These are phyloP conservation scores for Pluvianellus socialis DNA, from an alignment of 2,113 vertebrate species.

Conservation along the genomic window DNA sequence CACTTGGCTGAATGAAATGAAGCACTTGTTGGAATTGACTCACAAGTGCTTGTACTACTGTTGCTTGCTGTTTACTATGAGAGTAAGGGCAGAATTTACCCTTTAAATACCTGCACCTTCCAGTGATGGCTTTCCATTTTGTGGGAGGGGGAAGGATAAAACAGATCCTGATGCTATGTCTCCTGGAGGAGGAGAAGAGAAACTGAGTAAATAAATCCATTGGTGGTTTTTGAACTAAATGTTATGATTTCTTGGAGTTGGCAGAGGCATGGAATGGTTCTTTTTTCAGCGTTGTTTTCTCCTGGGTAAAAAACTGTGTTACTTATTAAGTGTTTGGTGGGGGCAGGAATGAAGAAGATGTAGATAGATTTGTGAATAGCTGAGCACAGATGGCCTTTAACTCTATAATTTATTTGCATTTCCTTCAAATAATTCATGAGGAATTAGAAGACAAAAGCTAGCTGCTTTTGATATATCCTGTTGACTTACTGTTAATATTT, in stretches of 20 bases:
- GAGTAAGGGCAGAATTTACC: not conserved
- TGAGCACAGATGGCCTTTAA: not conserved
- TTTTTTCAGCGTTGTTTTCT: not conserved
- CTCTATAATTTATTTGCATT: slow-evolving; percentile 6
- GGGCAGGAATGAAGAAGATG: not conserved
- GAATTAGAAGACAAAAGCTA: slow-evolving; percentile 29
- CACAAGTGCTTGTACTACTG: not conserved
- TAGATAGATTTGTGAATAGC: not conserved
- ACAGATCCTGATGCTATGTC: not conserved
- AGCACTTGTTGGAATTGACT: not conserved
- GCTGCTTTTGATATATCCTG: not conserved
- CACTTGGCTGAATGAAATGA: not conserved
- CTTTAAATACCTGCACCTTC: not conserved
- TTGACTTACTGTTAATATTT: slow-evolving; percentile 6
- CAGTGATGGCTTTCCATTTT: not conserved
- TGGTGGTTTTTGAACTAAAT: not conserved
- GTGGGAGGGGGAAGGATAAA: not conserved
- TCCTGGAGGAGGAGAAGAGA: not conserved
- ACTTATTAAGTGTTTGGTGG: not conserved
- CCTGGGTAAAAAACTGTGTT: not conserved
- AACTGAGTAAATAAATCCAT: not conserved
- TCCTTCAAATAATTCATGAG: slow-evolving; percentile 8
- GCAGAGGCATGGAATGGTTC: not conserved
- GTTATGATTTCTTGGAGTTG: not conserved
- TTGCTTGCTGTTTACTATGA: not conserved